Evolutionary conservation across 1,140 invertebrate genomes (phyloP), one percentile per base, ranked within the genome.

Genomic region (Drosophila sp.): DNA sequence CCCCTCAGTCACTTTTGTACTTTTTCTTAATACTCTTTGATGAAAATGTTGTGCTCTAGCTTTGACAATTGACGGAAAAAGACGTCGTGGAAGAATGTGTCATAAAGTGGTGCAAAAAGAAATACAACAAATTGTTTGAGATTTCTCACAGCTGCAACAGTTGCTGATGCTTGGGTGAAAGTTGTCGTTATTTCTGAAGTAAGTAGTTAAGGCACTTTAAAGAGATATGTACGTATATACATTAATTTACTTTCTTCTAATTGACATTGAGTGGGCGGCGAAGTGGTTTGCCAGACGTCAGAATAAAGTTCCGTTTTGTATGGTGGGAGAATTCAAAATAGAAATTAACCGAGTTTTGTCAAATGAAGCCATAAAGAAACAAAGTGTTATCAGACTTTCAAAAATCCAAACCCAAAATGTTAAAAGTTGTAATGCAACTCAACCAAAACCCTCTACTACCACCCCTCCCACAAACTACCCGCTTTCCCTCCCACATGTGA

Each of bases 371-470:
- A 61, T 61, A 61, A 61, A 61, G 30, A 61, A 61, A 25, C 27
- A n/a, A n/a, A 11, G 38, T 25, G 8, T 61, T 61, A 61, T 61
- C 60, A 61, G 60, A 44, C 38, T 29, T 17, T 44, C 25, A 40
- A 61, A 61, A 61, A 61, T 61, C 60, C 72, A 76, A 62, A 62
- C 79, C 70, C 79, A 79, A 87, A 87, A 76, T 82, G 76, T 79
- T 73, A 40, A 86, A 68, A 41, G 72, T 64, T 78, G 60, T 55
- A 41, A 41, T 17, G 40, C 65, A 60, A 60, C 67, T 66, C 29
- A 8, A 60, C 11, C 47, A 32, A 33, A 38, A 68, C 47, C 29
- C 32, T 3, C 4, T 1, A 17, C 10, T 29, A 29, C 11, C 30
- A 17, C 56, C 56, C 32, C 6, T 50, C 23, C 44, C 44, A 50